Conservation (phyloP, 2,113 vertebrate genomes). For the Hyla sarda region DNA sequence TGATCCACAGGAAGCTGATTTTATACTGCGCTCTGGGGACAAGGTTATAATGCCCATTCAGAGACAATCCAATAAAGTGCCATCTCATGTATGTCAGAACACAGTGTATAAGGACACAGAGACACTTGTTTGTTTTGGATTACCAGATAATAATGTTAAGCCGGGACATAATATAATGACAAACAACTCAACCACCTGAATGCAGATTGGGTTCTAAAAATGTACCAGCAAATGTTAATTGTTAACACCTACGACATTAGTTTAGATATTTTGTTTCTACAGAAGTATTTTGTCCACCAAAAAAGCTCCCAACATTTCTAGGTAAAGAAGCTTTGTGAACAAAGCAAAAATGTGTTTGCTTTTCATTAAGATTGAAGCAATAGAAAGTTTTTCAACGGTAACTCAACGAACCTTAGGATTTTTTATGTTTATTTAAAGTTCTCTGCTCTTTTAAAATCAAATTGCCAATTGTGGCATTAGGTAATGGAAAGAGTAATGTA, state of each 20-base stretch:
- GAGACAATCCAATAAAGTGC: too few species aligned
- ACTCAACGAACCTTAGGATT: not conserved
- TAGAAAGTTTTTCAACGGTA: not conserved
- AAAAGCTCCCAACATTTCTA: not conserved
- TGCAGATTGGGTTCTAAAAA: not conserved
- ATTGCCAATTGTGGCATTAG: not conserved
- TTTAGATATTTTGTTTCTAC: not conserved
- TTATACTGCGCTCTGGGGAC: too few species aligned
- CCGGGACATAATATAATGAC: not conserved
- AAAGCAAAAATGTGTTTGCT: not conserved
- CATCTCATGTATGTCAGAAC: too few species aligned
- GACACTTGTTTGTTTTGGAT: too few species aligned
- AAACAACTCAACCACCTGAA: not conserved
- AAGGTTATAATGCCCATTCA: too few species aligned
- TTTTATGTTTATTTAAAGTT: not conserved
- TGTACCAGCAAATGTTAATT: not conserved
- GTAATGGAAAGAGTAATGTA: not conserved
- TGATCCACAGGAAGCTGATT: too few species aligned
- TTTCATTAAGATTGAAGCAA: not conserved
- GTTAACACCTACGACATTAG: not conserved
- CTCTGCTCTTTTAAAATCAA: not conserved
- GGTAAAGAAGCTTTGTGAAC: not conserved
- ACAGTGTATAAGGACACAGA: too few species aligned
- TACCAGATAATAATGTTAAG: not conserved
- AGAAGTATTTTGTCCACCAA: not conserved